Percentiles rank a stretch among this genome's conserved stretches.
Conservation (phyloP, 2,113 vertebrate genomes). For the Cyanoderma ruficeps region DNA sequence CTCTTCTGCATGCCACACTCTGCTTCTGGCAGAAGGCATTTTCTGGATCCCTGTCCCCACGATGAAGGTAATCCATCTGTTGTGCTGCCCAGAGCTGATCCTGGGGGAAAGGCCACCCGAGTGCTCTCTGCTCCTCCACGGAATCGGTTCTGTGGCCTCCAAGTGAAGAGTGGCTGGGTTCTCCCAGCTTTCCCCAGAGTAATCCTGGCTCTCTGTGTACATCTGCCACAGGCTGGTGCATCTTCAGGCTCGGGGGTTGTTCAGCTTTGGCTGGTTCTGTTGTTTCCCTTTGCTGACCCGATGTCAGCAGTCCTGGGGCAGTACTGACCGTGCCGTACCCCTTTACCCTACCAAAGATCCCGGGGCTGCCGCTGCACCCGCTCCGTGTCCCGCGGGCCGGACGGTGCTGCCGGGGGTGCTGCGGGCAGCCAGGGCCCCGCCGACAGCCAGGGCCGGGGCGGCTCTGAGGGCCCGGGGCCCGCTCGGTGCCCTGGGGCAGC, state of each 20-base stretch:
- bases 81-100: background rate
- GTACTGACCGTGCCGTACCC: background rate
- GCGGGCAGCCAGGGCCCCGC: background rate
- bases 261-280: background rate
- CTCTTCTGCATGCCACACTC: background rate
- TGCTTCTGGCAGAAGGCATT: background rate
- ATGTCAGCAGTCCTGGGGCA: background rate
- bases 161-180: fast-evolving
- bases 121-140: fast-evolving
- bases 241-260: background rate
- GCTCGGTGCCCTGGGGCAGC: too few species aligned
- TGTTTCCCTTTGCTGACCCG: background rate
- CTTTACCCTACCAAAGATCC: too few species aligned
- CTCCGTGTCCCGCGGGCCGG: background rate
- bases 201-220: background rate
- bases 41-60: background rate
- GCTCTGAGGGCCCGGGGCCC: background rate
- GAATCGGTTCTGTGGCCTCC: background rate
- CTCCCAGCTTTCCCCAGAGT: background rate
- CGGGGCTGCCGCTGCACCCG: background rate
- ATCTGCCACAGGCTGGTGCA: background rate
- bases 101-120: background rate
- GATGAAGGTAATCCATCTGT: background rate
- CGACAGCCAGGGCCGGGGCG: too few species aligned
- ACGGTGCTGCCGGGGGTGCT: fast-evolving